phyloP scores from a whole-genome alignment of 1,140 invertebrate genomes.

The Proctacanthus coquilletti region DNA sequence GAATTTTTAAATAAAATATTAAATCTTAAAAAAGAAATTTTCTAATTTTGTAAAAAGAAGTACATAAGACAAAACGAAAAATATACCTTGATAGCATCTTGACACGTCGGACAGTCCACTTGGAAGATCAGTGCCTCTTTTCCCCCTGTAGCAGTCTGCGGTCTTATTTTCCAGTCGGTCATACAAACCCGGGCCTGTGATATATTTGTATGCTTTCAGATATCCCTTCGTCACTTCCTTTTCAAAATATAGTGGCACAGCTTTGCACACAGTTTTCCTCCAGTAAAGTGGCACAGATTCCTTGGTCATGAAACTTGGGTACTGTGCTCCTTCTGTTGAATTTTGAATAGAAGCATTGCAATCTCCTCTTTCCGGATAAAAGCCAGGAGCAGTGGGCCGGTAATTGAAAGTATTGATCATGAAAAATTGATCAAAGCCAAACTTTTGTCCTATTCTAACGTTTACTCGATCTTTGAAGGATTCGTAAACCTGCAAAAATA shows the following conservation, averaged over 20 bases:
- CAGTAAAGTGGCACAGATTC: no score
- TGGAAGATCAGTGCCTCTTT: conserved; percentile 13
- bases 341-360: not conserved
- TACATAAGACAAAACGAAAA: no score
- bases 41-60: conserved; percentile 1
- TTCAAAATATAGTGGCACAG: conserved; percentile 34
- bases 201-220: conserved; percentile 5
- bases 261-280: conserved; percentile 40
- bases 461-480: conserved; percentile 38
- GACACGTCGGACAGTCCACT: conserved; percentile 36
- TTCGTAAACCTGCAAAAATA: conserved; percentile 36
- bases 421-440: conserved; percentile 38
- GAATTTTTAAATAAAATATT: not conserved
- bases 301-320: not conserved
- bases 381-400: conserved; percentile 31
- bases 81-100: conserved; percentile 36
- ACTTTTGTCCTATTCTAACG: conserved; percentile 36
- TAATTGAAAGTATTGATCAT: conserved; percentile 37
- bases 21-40: not conserved
- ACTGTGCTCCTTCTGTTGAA: conserved; percentile 4
- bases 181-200: conserved; percentile 2
- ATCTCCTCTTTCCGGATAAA: conserved; percentile 23
- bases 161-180: conserved; percentile 4
- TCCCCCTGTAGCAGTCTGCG: conserved; percentile 4
- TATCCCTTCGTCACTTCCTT: not conserved